Evolutionary conservation across 2,797 vertebrate species (phyloP).

Genomic region (Hafferia zeledoni): DNA sequence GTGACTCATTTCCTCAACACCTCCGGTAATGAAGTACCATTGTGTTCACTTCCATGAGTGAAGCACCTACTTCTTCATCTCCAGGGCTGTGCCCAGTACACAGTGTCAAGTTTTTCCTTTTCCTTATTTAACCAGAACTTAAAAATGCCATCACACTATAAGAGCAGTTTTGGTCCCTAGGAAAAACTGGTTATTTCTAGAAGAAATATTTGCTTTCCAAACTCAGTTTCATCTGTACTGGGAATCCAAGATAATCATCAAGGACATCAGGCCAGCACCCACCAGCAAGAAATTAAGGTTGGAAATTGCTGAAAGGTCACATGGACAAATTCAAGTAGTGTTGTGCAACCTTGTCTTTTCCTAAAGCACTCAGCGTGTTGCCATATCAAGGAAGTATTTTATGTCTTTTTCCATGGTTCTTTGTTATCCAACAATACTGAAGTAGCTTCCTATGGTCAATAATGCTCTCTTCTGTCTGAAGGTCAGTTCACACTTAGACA

Average conservation of each 20-base stretch:
- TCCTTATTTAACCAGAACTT: background rate
- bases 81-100: background rate
- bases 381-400: background rate
- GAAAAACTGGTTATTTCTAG: background rate
- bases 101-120: background rate
- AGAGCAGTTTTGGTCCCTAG: background rate
- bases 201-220: background rate
- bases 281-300: background rate
- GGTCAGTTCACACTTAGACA: background rate
- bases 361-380: background rate
- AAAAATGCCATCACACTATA: background rate
- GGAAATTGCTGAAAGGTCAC: background rate
- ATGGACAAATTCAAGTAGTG: background rate
- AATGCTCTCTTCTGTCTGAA: background rate
- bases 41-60: background rate
- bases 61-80: background rate
- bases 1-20: constrained; percentile 16
- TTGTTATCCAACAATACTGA: background rate
- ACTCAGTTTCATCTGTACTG: background rate
- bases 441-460: background rate
- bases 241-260: background rate
- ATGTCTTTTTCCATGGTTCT: background rate
- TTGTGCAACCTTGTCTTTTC: background rate
- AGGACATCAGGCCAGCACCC: background rate
- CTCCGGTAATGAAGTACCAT: background rate